phyloP scores from a whole-genome alignment of 2,113 vertebrate species.

The Eubucco bourcierii region DNA sequence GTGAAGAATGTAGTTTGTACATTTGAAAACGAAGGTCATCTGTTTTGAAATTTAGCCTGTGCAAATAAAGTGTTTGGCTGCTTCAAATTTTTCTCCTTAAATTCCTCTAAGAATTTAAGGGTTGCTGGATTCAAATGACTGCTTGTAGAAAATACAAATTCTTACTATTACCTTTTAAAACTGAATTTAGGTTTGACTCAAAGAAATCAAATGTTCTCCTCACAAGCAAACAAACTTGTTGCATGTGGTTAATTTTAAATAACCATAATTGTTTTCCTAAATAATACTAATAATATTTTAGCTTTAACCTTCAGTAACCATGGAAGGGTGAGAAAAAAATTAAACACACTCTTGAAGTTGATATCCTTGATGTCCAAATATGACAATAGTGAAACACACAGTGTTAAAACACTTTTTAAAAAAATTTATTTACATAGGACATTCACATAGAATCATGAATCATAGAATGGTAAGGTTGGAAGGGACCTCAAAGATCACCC shows the following conservation, averaged over 20 bases:
- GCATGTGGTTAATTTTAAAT: neutral
- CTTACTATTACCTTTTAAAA: neutral
- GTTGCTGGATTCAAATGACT: neutral
- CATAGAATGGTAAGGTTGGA: no score
- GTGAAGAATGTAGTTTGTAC: neutral
- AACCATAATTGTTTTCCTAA: neutral
- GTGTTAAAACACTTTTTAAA: neutral
- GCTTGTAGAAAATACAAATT: neutral
- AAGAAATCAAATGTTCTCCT: neutral
- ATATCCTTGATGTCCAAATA: neutral
- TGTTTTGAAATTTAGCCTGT: slow-evolving; percentile 20
- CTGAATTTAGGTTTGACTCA: neutral
- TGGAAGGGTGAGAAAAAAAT: neutral
- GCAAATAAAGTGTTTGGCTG: neutral
- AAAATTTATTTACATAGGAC: neutral
- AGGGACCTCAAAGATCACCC: no score
- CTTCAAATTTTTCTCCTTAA: slow-evolving; percentile 2
- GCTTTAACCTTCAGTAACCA: neutral
- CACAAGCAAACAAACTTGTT: neutral
- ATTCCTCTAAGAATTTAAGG: neutral
- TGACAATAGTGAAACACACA: neutral
- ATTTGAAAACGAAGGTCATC: slow-evolving; percentile 22
- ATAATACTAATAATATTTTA: neutral
- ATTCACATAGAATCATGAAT: neutral
- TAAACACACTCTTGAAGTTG: neutral